These are phyloP conservation scores for Sebastes fasciatus DNA, from an alignment of 2,113 vertebrate species.

Conservation along the genomic window DNA sequence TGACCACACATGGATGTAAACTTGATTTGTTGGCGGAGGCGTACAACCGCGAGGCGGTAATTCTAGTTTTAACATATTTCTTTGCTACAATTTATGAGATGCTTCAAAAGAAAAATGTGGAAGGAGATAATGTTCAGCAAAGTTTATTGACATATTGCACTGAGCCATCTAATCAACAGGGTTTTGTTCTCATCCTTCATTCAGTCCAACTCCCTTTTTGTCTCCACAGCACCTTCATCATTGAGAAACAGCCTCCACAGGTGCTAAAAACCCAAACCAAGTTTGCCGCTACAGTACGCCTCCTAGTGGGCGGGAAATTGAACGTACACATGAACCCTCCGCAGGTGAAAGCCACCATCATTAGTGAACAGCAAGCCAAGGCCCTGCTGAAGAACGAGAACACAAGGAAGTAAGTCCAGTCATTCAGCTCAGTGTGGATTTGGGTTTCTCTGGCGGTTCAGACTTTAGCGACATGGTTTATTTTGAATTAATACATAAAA, in stretches of 20 bases:
- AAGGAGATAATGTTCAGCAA: not conserved
- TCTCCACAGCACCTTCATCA: constrained; percentile 94
- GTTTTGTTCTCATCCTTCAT: not conserved
- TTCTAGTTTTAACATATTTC: not conserved
- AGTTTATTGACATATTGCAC: not conserved
- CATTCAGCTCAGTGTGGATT: not conserved
- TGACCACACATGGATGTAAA: no score
- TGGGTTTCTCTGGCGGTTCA: not conserved
- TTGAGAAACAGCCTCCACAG: constrained; percentile 98
- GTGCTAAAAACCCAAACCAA: constrained; percentile 98
- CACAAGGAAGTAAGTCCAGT: constrained; percentile 88
- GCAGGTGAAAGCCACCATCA: constrained; percentile 98
- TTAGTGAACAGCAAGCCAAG: constrained; percentile 96
- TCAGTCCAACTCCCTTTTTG: constrained; percentile 17
- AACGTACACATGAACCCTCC: constrained; percentile 99
- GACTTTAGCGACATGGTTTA: not conserved
- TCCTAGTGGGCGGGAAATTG: constrained; percentile 95
- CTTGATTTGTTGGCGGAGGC: no score
- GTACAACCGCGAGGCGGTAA: no score
- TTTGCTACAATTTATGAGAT: not conserved
- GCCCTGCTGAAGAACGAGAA: constrained; percentile 94
- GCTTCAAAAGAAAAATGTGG: not conserved
- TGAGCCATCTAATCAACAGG: not conserved
- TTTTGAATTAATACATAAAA: not conserved
- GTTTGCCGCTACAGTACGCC: constrained; percentile 94